Evolutionary conservation across 1,140 invertebrate species (phyloP).

Genomic region (Popillia japonica): DNA sequence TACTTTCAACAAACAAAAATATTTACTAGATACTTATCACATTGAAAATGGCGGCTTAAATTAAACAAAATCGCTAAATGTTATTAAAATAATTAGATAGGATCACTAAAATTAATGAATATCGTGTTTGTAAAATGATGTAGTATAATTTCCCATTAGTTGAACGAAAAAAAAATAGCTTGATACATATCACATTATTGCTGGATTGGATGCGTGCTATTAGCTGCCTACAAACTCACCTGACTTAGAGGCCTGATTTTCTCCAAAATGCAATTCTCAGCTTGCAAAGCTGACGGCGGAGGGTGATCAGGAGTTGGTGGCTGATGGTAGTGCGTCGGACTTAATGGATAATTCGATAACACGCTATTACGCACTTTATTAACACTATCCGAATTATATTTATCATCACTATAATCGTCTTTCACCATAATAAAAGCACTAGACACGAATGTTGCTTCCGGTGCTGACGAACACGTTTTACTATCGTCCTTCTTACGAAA

Average conservation of each 20-base stretch:
- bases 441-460: constrained; percentile 65
- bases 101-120: too few species aligned
- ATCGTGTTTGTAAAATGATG: neutral
- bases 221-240: constrained; percentile 65
- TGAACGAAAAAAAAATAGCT: constrained; percentile 27
- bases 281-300: constrained; percentile 89
- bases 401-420: constrained; percentile 54
- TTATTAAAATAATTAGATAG: too few species aligned
- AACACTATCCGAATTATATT: constrained; percentile 56
- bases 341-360: constrained; percentile 66
- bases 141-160: constrained; percentile 32
- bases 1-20: too few species aligned
- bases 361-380: constrained; percentile 55
- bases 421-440: constrained; percentile 66
- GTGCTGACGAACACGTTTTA: constrained; percentile 56
- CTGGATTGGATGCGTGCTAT: constrained; percentile 7
- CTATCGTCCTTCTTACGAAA: constrained; percentile 56
- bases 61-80: too few species aligned
- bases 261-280: constrained; percentile 88
- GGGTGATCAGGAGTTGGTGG: constrained; percentile 94
- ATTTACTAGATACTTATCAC: too few species aligned
- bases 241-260: constrained; percentile 89
- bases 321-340: constrained; percentile 89
- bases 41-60: too few species aligned
- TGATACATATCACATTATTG: constrained; percentile 37